phyloP scores from a whole-genome alignment of 2,797 vertebrate species.

The Euthynnus affinis region DNA sequence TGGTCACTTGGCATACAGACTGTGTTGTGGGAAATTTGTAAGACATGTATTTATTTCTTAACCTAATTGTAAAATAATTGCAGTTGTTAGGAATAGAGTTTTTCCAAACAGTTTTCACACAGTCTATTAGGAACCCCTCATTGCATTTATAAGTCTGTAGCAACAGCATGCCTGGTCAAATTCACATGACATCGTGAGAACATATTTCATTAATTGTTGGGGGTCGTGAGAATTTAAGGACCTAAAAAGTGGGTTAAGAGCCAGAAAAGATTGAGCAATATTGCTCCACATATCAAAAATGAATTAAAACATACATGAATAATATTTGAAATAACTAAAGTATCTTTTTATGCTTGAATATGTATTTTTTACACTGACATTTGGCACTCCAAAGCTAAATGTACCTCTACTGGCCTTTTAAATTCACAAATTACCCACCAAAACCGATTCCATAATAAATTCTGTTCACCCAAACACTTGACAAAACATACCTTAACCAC shows the following conservation, averaged over 20 bases:
- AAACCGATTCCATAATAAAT: not conserved
- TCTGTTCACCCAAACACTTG: not conserved
- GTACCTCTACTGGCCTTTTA: not conserved
- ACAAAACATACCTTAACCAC: not conserved
- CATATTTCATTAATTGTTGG: not conserved
- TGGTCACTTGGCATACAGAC: not conserved
- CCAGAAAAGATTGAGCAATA: no score
- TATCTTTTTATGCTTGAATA: not conserved
- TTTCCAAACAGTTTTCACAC: not conserved
- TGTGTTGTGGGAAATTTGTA: not conserved
- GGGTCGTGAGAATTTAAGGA: not conserved
- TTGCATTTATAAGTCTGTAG: not conserved
- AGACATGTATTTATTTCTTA: not conserved
- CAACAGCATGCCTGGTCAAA: not conserved
- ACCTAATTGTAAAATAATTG: not conserved
- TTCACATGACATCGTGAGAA: not conserved
- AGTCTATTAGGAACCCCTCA: no score
- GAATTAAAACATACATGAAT: no score
- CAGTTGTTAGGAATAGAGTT: not conserved
- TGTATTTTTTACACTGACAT: slow-evolving; percentile 5
- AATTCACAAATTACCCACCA: not conserved
- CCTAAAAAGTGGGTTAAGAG: not conserved
- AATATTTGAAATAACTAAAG: no score
- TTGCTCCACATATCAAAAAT: not conserved
- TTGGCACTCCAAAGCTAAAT: not conserved